Percentiles rank a stretch among this genome's conserved stretches.
These are phyloP conservation scores for Phrynocephalus vlangalii DNA, from an alignment of 2,797 vertebrate species.

Conservation along the genomic window DNA sequence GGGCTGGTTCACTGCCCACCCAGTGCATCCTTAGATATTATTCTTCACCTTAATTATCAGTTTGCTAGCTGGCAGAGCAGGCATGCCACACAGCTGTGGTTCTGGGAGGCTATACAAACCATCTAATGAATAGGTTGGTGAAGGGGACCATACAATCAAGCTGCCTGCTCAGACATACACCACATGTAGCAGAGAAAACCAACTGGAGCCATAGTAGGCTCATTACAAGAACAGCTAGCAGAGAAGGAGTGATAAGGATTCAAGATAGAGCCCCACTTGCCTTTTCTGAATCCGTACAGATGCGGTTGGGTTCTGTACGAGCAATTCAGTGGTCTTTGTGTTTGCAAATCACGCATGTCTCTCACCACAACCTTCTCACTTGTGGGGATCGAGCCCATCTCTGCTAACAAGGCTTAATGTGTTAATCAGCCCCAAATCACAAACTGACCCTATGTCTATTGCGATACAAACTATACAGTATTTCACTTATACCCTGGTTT, in stretches of 20 bases:
- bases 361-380: not conserved
- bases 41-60: slow-evolving; percentile 39
- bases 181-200: not conserved
- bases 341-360: not conserved
- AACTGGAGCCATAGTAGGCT: not conserved
- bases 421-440: not conserved
- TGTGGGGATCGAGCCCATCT: not conserved
- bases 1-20: not conserved
- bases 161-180: not conserved
- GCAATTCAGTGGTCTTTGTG: not conserved
- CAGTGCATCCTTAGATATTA: rapidly evolving
- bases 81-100: not conserved
- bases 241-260: not conserved
- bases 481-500: not conserved
- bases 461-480: no score
- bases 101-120: not conserved
- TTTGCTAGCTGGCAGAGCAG: not conserved
- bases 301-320: not conserved
- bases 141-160: rapidly evolving
- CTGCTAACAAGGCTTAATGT: not conserved
- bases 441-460: not conserved
- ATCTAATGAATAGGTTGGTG: rapidly evolving
- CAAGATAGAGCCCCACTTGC: not conserved
- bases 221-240: not conserved
- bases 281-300: not conserved